Conservation (phyloP, 2,797 vertebrate genomes). For the Spondyliosoma cantharus region DNA sequence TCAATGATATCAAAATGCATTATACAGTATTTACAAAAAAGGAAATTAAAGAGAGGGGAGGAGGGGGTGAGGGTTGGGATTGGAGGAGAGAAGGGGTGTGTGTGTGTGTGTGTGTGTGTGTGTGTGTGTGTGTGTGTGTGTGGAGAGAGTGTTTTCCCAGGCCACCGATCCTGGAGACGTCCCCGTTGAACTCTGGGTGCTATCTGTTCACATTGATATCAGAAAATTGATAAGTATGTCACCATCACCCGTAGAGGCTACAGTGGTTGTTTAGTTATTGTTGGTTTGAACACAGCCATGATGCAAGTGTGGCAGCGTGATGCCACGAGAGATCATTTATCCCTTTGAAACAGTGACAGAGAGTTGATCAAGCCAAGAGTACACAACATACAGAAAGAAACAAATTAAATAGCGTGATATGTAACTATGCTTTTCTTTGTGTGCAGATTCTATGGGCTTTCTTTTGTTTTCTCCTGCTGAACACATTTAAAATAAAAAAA, state of each 20-base stretch:
- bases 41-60: constrained; percentile 64
- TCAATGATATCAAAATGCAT: constrained; percentile 90
- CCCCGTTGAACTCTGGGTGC: constrained; percentile 60
- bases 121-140: constrained; percentile 54
- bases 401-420: constrained; percentile 66
- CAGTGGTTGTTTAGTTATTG: constrained; percentile 56
- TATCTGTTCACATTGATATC: constrained; percentile 75
- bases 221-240: constrained; percentile 64
- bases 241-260: constrained; percentile 65
- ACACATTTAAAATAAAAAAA: constrained; percentile 59
- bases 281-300: constrained; percentile 55
- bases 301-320: constrained; percentile 53
- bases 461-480: constrained; percentile 37
- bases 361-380: constrained; percentile 52
- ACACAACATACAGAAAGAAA: constrained; percentile 54
- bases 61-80: constrained; percentile 33
- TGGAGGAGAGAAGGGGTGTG: constrained; percentile 59
- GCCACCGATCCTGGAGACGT: constrained; percentile 69
- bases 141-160: constrained; percentile 53
- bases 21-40: constrained; percentile 86
- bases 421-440: constrained; percentile 49
- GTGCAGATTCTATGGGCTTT: constrained; percentile 75
- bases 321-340: constrained; percentile 37
- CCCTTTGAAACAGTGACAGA: constrained; percentile 58
- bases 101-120: constrained; percentile 47